Evolutionary conservation across 2,797 vertebrate species (phyloP), one percentile per base, ranked within the genome.

Genomic region (Scolopax rusticola): DNA sequence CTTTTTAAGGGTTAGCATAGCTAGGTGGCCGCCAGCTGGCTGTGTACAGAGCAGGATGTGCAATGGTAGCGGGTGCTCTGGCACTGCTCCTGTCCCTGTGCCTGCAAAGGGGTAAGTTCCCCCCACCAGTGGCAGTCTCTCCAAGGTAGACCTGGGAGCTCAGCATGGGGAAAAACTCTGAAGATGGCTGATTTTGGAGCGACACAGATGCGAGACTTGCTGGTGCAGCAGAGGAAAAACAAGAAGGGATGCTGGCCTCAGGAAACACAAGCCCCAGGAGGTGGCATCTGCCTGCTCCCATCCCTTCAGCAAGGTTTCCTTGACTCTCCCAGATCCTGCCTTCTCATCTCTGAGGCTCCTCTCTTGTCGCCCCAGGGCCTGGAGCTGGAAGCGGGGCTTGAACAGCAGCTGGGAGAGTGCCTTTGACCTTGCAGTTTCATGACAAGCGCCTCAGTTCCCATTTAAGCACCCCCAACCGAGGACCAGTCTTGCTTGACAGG

Each of bases 401-500:
- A 53, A 59, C 20, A n/a, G 36, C 1, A 4, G 11, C 2, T 13
- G 2, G 23, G 4, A 6, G 2, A 9, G 4, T 41, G 51, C 43
- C 45, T 83, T 73, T 85, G 68, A 81, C 92, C 69, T 96, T 81
- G 21, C 47, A 88, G 71, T 43, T 32, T 79, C 20, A 30, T 10
- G 21, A 33, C 56, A 86, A 74, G 40, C 0, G 2, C 33, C 40
- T 86, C 30, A 36, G 80, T 63, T 89, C 80, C 85, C 53, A 1
- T 80, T 94, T 83, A 84, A 97, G 86, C 38, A 68, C 33, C 57
- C 82, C 90, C 45, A 59, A 18, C 64, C 0, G 8, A 89, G 85
- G 28, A 90, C 32, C 60, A 25, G 36, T 95, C 75, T 76, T 92
- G n/a, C 93, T 94, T 95, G 92, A 91, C 67, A 75, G 90, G n/a